Conservation (phyloP, 2,113 vertebrate genomes). For the Strigops habroptila region DNA sequence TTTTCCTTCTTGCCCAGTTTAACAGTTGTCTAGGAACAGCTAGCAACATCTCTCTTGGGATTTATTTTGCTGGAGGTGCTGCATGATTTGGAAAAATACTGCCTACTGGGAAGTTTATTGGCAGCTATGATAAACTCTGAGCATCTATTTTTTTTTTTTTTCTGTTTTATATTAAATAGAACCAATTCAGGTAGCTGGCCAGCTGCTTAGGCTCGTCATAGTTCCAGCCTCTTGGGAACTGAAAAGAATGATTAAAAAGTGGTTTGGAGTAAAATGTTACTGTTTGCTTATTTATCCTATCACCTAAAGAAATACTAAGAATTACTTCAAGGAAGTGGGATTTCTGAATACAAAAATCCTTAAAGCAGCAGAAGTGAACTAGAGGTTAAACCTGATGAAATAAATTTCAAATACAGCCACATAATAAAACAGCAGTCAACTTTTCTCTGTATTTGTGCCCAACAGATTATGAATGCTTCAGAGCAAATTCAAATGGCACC, state of each 20-base stretch:
- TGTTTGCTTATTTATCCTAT: not conserved
- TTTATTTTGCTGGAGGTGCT: not conserved
- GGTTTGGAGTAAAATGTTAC: not conserved
- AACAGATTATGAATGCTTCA: not conserved
- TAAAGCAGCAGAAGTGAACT: not conserved
- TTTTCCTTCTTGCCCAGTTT: not conserved
- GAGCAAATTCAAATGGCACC: not conserved
- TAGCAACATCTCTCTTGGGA: not conserved
- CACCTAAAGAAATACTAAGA: not conserved
- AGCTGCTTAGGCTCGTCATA: not conserved
- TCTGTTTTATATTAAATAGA: not conserved
- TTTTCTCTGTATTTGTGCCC: not conserved
- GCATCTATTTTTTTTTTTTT: not conserved
- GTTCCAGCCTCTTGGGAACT: not conserved
- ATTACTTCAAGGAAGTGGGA: not conserved
- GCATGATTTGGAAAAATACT: not conserved
- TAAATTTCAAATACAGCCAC: not conserved
- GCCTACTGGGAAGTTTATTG: not conserved
- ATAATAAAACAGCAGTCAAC: not conserved
- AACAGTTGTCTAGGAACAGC: not conserved
- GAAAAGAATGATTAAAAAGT: not conserved
- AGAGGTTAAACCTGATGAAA: not conserved
- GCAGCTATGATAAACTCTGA: not conserved
- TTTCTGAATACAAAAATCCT: not conserved
- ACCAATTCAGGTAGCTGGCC: not conserved